Evolutionary conservation across 2,888 invertebrate genomes (phyloP).

Genomic region (Therioaphis trifolii): DNA sequence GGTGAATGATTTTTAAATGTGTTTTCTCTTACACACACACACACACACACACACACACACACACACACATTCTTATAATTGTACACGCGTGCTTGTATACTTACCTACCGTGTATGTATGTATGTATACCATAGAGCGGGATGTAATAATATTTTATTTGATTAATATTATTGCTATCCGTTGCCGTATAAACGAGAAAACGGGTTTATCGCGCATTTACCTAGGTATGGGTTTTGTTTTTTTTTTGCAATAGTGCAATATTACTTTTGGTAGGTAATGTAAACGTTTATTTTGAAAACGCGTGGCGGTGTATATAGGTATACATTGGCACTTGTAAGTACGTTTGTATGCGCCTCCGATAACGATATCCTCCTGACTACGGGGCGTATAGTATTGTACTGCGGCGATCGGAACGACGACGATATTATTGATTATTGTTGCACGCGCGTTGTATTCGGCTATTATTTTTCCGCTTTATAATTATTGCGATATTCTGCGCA

Average conservation of each 20-base stretch:
- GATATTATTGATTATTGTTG: too few species aligned
- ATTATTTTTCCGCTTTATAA: too few species aligned
- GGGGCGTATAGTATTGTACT: not conserved
- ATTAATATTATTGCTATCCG: conserved; percentile 34
- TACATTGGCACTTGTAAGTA: too few species aligned
- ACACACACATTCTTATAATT: not conserved
- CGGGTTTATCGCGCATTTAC: conserved; percentile 24
- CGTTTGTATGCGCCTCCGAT: too few species aligned
- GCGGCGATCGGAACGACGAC: not conserved
- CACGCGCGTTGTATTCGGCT: too few species aligned
- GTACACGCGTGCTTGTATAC: not conserved
- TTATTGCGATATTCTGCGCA: too few species aligned
- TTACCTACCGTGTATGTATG: not conserved
- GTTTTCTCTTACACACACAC: conserved; percentile 22
- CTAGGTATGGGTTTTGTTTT: conserved; percentile 6
- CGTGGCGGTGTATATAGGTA: not conserved
- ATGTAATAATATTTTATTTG: conserved; percentile 50
- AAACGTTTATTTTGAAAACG: conserved; percentile 14
- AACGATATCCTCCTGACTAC: not conserved
- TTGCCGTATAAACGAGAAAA: conserved; percentile 36
- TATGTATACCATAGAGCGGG: too few species aligned
- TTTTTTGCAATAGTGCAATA: conserved; percentile 38
- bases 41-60: not conserved
- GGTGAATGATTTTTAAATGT: conserved; percentile 56
- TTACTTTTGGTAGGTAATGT: not conserved